Conservation (phyloP, 2,113 vertebrate genomes). For the Lota lota region DNA sequence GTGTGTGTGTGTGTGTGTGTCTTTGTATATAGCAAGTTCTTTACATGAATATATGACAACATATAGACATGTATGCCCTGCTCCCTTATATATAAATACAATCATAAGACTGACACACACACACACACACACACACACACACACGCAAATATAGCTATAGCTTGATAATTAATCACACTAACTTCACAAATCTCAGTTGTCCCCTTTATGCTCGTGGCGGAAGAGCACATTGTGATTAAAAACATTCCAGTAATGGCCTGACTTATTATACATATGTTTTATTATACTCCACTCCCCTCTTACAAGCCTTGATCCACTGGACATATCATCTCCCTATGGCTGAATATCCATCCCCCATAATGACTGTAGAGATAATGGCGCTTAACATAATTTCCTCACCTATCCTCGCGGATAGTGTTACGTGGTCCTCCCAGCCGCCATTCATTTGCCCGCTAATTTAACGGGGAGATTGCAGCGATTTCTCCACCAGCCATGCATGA, state of each 20-base stretch:
- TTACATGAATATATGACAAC: too few species aligned
- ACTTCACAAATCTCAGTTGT: background rate
- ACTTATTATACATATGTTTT: slow-evolving; percentile 31
- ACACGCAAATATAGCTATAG: background rate
- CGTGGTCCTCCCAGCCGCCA: slow-evolving; percentile 34
- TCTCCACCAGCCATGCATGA: slow-evolving; percentile 20
- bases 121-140: slow-evolving; percentile 5
- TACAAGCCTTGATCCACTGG: slow-evolving; percentile 10
- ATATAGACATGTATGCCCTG: too few species aligned
- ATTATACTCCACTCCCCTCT: slow-evolving; percentile 2
- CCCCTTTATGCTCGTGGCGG: background rate
- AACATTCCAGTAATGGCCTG: slow-evolving; percentile 1
- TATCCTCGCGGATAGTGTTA: slow-evolving; percentile 33
- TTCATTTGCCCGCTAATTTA: slow-evolving; percentile 39
- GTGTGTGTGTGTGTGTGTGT: too few species aligned
- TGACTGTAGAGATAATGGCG: slow-evolving; percentile 29
- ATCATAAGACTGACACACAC: background rate
- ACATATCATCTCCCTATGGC: slow-evolving; percentile 10
- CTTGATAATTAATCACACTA: background rate
- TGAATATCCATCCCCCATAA: slow-evolving; percentile 43
- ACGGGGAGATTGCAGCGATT: slow-evolving; percentile 54
- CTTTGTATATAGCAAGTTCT: too few species aligned
- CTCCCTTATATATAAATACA: too few species aligned
- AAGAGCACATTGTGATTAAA: background rate
- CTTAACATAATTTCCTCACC: slow-evolving; percentile 39